These are phyloP conservation scores for Helobdella robusta DNA, from an alignment of 2,888 invertebrate genomes.

Conservation along the genomic window DNA sequence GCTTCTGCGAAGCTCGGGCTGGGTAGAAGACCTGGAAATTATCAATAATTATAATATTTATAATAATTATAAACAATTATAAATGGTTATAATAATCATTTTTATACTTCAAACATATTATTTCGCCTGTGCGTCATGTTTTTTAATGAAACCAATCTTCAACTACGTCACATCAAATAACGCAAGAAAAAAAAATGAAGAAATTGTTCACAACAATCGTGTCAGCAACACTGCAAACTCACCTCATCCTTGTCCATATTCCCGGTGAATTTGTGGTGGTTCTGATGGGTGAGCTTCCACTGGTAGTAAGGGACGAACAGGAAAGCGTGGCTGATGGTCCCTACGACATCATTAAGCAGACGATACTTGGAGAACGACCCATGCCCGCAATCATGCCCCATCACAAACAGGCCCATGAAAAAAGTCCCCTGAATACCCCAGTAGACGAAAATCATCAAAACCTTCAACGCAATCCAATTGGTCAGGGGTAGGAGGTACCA, in stretches of 20 bases:
- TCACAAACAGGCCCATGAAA: constrained; percentile 42
- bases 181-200: neutral
- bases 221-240: too few relatives aligned
- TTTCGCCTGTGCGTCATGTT: neutral
- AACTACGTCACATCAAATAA: too few relatives aligned
- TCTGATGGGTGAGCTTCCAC: constrained; percentile 44
- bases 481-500: constrained; percentile 9
- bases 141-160: too few relatives aligned
- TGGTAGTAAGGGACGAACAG: constrained; percentile 43
- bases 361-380: constrained; percentile 41
- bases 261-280: constrained; percentile 44
- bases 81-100: neutral
- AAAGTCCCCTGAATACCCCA: constrained; percentile 44
- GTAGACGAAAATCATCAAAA: constrained; percentile 36
- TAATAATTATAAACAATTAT: neutral
- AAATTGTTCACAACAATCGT: neutral
- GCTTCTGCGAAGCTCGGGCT: constrained; percentile 32
- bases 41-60: too few relatives aligned
- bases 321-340: constrained; percentile 40
- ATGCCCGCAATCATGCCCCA: constrained; percentile 46
- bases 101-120: neutral
- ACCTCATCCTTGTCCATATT: constrained; percentile 45
- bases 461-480: constrained; percentile 1
- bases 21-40: constrained; percentile 43
- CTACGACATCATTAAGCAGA: constrained; percentile 40